Evolutionary conservation across 2,888 invertebrate species (phyloP).

Genomic region (Eueremaeus valkanovi): DNA sequence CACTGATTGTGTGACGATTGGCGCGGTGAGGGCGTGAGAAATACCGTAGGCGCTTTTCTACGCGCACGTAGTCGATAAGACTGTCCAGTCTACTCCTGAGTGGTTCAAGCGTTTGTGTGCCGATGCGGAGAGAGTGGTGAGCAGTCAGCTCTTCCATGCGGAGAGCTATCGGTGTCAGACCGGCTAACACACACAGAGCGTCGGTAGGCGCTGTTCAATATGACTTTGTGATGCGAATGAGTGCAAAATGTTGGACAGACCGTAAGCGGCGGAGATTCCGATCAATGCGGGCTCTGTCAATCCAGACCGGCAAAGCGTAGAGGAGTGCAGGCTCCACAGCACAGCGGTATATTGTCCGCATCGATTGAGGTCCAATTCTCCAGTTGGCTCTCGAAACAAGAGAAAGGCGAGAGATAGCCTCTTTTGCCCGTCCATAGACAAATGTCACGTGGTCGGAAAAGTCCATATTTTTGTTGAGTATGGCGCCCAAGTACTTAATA

Average conservation of each 20-base stretch:
- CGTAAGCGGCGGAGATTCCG: background rate
- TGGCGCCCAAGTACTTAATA: background rate
- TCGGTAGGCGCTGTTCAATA: background rate
- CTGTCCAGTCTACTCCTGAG: too few relatives aligned
- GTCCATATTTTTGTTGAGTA: background rate
- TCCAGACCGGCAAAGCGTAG: background rate
- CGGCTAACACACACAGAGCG: background rate
- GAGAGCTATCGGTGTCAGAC: background rate
- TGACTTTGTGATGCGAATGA: background rate
- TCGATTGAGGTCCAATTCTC: background rate
- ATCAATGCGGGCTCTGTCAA: background rate
- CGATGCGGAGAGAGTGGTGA: background rate
- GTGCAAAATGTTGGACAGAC: background rate
- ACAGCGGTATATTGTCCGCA: background rate
- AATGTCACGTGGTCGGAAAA: background rate
- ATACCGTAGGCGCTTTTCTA: too few relatives aligned
- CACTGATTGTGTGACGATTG: too few relatives aligned
- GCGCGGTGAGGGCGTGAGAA: too few relatives aligned
- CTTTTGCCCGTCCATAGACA: background rate
- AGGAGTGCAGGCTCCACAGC: background rate
- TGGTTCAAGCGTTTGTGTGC: background rate
- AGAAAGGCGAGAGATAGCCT: background rate
- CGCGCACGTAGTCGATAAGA: too few relatives aligned
- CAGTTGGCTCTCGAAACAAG: background rate
- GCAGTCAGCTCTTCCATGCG: background rate